phyloP scores from a whole-genome alignment of 2,888 invertebrate genomes.

The Lepeophtheirus nordmannii region DNA sequence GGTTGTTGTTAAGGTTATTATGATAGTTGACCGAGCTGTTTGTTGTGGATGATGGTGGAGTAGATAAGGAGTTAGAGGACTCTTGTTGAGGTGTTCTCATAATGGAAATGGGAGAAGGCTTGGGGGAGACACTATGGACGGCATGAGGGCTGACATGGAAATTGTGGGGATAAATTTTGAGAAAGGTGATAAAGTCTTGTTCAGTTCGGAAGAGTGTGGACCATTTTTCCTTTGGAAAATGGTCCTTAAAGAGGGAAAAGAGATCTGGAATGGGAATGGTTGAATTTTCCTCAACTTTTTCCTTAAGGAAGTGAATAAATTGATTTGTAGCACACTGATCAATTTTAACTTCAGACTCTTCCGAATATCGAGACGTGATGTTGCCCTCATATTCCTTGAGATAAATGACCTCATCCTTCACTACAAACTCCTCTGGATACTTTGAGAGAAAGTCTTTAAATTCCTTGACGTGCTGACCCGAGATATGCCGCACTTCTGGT shows the following conservation, averaged over 20 bases:
- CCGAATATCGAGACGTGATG: constrained; percentile 15
- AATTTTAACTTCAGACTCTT: constrained; percentile 45
- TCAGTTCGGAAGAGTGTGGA: constrained; percentile 61
- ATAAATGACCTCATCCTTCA: constrained; percentile 64
- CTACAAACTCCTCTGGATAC: constrained; percentile 68
- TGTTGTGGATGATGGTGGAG: constrained; percentile 7
- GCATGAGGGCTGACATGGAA: constrained; percentile 50
- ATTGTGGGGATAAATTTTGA: constrained; percentile 81
- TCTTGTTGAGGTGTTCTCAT: constrained; percentile 7
- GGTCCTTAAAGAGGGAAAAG: constrained; percentile 48
- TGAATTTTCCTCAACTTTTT: constrained; percentile 52
- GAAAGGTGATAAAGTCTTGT: constrained; percentile 70
- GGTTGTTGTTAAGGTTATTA: constrained; percentile 11
- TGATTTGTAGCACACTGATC: constrained; percentile 69
- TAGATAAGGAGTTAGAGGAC: neutral
- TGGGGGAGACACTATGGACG: constrained; percentile 9
- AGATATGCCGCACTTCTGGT: constrained; percentile 89
- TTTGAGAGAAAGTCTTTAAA: constrained; percentile 73
- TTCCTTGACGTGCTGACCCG: constrained; percentile 81
- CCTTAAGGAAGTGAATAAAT: constrained; percentile 61
- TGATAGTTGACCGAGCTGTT: constrained; percentile 23
- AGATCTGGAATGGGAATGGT: constrained; percentile 68
- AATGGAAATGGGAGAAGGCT: constrained; percentile 8
- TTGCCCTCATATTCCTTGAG: constrained; percentile 43
- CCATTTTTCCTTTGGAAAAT: constrained; percentile 11